Conservation (phyloP, 1,140 invertebrate species). For the Apis florea region DNA sequence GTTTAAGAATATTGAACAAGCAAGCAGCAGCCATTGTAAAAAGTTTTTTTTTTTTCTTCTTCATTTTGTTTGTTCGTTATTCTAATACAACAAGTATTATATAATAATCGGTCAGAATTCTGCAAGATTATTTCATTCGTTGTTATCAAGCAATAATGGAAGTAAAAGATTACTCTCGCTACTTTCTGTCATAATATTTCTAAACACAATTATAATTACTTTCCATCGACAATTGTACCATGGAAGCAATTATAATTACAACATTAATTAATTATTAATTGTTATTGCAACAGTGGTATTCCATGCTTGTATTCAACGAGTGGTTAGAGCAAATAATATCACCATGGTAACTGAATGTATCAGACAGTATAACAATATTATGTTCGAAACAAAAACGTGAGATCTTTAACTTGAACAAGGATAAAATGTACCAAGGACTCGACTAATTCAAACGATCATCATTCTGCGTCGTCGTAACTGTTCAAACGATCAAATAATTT, state of each 20-base stretch:
- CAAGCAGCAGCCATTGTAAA: background rate
- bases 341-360: background rate
- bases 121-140: background rate
- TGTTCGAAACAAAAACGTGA: background rate
- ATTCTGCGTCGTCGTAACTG: slow-evolving; percentile 6
- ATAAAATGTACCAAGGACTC: slow-evolving; percentile 20
- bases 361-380: background rate
- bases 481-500: slow-evolving; percentile 11
- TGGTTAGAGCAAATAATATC: background rate
- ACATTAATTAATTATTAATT: background rate
- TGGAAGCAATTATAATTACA: background rate
- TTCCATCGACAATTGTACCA: background rate
- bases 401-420: background rate
- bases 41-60: background rate
- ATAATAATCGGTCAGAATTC: background rate
- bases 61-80: background rate
- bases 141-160: slow-evolving; percentile 6
- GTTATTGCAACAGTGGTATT: background rate
- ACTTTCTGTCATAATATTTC: background rate
- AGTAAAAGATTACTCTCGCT: slow-evolving; percentile 5
- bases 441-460: slow-evolving; percentile 43
- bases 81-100: background rate
- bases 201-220: background rate
- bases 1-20: background rate
- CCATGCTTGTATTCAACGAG: background rate